These are phyloP conservation scores for Oasisia sp. DNA, from an alignment of 2,888 invertebrate genomes.

Conservation along the genomic window DNA sequence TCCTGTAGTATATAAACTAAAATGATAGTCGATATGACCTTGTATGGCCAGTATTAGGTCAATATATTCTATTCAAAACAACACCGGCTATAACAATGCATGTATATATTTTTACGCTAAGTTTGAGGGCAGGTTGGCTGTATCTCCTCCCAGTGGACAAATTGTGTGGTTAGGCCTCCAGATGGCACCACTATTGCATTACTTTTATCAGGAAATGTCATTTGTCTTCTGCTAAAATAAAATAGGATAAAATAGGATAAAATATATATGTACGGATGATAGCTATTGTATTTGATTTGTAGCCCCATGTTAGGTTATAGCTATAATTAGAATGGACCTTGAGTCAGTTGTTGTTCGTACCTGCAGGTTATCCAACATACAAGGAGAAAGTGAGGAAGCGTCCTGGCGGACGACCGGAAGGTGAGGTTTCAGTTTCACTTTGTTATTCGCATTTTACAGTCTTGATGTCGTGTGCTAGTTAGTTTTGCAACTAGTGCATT, in stretches of 20 bases:
- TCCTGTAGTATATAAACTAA: neutral
- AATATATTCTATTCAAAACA: neutral
- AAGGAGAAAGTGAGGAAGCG: constrained; percentile 97
- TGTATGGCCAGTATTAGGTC: neutral
- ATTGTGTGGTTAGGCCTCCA: too few species aligned
- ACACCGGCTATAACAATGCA: too few species aligned
- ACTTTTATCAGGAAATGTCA: too few species aligned
- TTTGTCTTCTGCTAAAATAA: too few species aligned
- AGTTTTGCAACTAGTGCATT: neutral
- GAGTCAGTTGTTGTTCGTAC: neutral
- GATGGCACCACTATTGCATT: too few species aligned
- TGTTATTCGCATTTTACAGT: neutral
- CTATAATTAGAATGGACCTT: neutral
- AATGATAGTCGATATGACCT: neutral
- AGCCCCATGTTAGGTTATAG: too few species aligned
- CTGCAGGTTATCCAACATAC: constrained; percentile 90
- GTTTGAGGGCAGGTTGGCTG: too few species aligned
- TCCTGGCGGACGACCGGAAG: constrained; percentile 91
- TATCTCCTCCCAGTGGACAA: too few species aligned
- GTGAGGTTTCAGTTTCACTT: constrained; percentile 44
- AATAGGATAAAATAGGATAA: too few species aligned
- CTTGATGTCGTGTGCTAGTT: neutral
- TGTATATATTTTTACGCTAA: too few species aligned
- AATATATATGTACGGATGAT: too few species aligned
- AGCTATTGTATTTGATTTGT: too few species aligned